Base-by-base conservation (phyloP, 2,888 invertebrate genomes). In the Cephonodes hylas region DNA sequence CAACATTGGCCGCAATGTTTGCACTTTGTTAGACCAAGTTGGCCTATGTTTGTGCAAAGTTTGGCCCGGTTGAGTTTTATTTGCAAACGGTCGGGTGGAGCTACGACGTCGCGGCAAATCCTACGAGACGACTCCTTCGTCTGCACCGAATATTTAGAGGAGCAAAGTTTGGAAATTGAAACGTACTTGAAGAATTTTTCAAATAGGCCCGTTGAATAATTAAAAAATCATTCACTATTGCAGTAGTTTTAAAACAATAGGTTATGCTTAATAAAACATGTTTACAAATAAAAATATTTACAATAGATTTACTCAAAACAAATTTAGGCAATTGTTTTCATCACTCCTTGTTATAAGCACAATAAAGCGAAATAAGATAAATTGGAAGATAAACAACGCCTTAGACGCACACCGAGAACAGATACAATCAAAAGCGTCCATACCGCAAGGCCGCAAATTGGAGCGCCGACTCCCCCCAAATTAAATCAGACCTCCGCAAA, bases 11-110 rank as follows among this genome's bases (percentile, higher is more conserved):
- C 45, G 38, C 46, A 45, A 45, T 57, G 27, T 59, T 56, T 63
- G 45, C 44, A 31, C 44, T 86, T 86, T 89, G 88, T 90, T 88
- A 87, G 85, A 79, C 78, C 75, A 85, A 89, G 82, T 88, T 86
- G 78, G 68, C 73, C 74, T 77, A 74, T 80, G 77, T 80, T 86
- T 84, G 73, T 80, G 64, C 75, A 71, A 71, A 70, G 79, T 74
- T 74, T 66, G 76, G 72, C 67, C 70, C 70, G 66, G 64, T 69
- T 69, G 73, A 18, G 42, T 48, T 48, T 15, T 23, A 60, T 23
- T 48, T 38, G 38, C 42, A 3, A 48, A 60, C 22, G 6, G 45
- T 44, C 8, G 59, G 27, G 44, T 13, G 27, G 5, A 38, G 38
- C 38, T 59, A 34, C 8, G 59, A 31, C 31, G 31, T 31, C 31